A percentile compares a stretch with the other conserved stretches of the same genome.
These are phyloP conservation scores for Montifringilla adamsi DNA, from an alignment of 2,113 vertebrate species.

Conservation along the genomic window DNA sequence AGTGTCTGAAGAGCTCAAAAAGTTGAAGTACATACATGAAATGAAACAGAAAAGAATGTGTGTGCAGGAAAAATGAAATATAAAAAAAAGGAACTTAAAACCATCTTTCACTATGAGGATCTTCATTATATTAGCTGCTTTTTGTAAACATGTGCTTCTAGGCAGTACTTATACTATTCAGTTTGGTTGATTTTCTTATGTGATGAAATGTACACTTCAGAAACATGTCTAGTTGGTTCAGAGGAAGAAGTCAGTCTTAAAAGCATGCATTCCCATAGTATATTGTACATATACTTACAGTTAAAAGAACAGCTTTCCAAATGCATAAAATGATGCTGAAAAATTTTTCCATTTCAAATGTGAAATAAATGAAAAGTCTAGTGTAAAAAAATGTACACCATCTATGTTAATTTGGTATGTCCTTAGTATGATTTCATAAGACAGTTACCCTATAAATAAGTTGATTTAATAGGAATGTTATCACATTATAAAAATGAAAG, in stretches of 20 bases:
- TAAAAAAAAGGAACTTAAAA: background rate
- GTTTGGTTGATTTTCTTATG: background rate
- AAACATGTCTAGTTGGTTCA: background rate
- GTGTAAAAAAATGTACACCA: background rate
- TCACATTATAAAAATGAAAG: background rate
- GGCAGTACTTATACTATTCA: background rate
- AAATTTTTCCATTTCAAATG: background rate
- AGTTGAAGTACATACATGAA: background rate
- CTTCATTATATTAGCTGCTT: background rate
- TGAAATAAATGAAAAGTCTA: background rate
- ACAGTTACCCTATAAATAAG: background rate
- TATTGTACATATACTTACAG: background rate
- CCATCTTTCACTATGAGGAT: background rate
- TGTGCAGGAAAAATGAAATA: background rate
- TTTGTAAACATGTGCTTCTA: background rate
- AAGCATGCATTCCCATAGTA: background rate
- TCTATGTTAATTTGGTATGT: background rate
- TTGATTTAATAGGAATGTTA: background rate
- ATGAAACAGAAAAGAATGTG: background rate
- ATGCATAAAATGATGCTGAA: background rate
- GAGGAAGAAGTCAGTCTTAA: background rate
- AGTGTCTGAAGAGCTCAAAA: background rate
- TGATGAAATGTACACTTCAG: background rate
- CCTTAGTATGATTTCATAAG: background rate
- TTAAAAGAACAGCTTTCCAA: background rate